Conservation (phyloP, 1,140 invertebrate species). For the Pristionchus pacificus region DNA sequence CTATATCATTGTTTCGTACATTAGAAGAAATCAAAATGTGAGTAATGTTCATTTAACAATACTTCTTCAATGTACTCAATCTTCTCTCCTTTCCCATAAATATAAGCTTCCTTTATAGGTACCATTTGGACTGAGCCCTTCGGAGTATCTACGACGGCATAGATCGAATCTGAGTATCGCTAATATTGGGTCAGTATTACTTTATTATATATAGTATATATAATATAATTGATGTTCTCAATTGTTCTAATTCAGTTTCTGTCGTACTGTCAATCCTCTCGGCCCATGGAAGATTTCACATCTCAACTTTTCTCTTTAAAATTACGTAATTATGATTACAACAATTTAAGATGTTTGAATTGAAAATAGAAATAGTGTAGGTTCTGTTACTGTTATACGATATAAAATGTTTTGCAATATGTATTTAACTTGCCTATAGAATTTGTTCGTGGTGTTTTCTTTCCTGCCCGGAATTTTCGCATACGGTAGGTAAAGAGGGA, state of each 20-base stretch:
- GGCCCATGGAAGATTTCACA: slow-evolving; percentile 9
- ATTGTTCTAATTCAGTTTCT: neutral
- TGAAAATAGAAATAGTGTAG: slow-evolving; percentile 7
- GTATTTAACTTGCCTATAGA: slow-evolving; percentile 2
- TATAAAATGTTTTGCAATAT: slow-evolving; percentile 3
- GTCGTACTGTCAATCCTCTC: slow-evolving; percentile 13
- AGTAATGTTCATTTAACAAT: neutral
- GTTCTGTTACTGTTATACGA: slow-evolving; percentile 15
- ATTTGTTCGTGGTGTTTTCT: slow-evolving; percentile 4
- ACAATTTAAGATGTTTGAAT: neutral
- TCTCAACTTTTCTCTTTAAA: slow-evolving; percentile 8
- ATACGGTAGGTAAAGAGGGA: no score
- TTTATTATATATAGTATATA: neutral
- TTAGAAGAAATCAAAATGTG: slow-evolving; percentile 13
- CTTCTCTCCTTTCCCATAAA: neutral
- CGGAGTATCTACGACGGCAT: neutral
- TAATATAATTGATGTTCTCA: slow-evolving; percentile 10
- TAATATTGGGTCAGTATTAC: neutral
- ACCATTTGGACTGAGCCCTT: slow-evolving; percentile 17
- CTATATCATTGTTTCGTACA: slow-evolving; percentile 27
- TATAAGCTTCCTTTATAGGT: neutral
- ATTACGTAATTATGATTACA: neutral
- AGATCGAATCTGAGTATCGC: neutral
- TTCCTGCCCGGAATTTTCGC: slow-evolving; percentile 3
- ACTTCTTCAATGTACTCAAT: slow-evolving; percentile 13